These are phyloP conservation scores for Sitobion miscanthi DNA, from an alignment of 1,140 invertebrate species.

Conservation along the genomic window DNA sequence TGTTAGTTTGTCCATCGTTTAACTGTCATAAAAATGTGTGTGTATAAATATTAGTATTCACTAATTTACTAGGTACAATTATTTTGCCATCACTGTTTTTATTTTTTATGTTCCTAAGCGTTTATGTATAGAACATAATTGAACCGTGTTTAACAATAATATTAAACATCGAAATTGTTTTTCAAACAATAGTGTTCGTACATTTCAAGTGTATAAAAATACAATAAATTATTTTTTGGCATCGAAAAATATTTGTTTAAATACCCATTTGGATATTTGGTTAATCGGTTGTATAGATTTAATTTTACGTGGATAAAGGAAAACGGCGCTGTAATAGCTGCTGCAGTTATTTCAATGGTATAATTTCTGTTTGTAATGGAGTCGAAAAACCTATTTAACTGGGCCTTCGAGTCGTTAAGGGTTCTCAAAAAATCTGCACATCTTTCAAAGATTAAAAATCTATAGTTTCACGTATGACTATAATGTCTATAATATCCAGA, in stretches of 20 bases:
- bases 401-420: background rate
- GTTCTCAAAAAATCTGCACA: background rate
- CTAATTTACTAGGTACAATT: too few relatives aligned
- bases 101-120: background rate
- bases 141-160: background rate
- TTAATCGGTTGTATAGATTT: background rate
- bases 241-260: background rate
- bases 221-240: background rate
- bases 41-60: too few relatives aligned
- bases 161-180: background rate
- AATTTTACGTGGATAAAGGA: background rate
- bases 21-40: too few relatives aligned
- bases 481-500: background rate
- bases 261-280: background rate
- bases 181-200: background rate
- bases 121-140: background rate
- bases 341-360: background rate
- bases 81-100: too few relatives aligned
- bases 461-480: background rate
- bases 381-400: background rate
- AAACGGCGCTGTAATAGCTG: background rate
- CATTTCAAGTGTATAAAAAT: background rate
- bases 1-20: too few relatives aligned
- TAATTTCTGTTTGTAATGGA: slow-evolving; percentile 8
- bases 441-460: background rate